Evolutionary conservation across 2,888 invertebrate genomes (phyloP), one percentile per base, ranked within the genome.

Genomic region (Aleiodes alternator): DNA sequence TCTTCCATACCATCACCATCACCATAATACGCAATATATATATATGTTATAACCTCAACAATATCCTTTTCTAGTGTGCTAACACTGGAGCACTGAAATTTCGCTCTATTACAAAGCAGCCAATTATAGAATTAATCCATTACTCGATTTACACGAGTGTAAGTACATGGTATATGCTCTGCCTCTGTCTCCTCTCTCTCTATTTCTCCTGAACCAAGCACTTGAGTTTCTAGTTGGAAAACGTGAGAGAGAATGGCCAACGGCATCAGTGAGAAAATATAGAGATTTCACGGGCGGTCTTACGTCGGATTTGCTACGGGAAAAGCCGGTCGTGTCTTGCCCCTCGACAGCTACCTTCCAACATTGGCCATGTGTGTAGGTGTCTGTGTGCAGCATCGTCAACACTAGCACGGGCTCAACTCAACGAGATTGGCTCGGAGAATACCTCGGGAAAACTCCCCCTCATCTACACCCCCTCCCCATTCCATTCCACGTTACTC

Each of bases 61-160:
- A 56, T 69, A 72, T 64, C 69, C 72, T 72, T 61, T 71, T 74
- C 73, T 31, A 14, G 51, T n/a, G 50, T 68, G 71, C 48, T 57
- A 75, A 76, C 75, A 80, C 69, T 78, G 66, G 69, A 74, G 51
- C 79, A 43, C 43, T 9, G 9, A 11, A 43, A 43, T 43, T 43
- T 43, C 43, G 43, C 80, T 80, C 82, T 82, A 85, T 84, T 84
- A 83, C 81, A 83, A 80, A 78, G 76, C 80, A 85, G 79, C 82
- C 84, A 87, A 87, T 87, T 87, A 87, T 84, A 86, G 84, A 86
- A 85, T 86, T 85, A 87, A 87, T 87, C 86, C 86, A 84, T 84
- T 84, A 84, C 59, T 76, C 82, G 83, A 85, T 82, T 82, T 80
- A 79, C 79, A 81, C 72, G 78, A 77, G 72, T 76, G 76, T 51